Conservation (phyloP, 2,113 vertebrate genomes). For the Podocnemis expansa region DNA sequence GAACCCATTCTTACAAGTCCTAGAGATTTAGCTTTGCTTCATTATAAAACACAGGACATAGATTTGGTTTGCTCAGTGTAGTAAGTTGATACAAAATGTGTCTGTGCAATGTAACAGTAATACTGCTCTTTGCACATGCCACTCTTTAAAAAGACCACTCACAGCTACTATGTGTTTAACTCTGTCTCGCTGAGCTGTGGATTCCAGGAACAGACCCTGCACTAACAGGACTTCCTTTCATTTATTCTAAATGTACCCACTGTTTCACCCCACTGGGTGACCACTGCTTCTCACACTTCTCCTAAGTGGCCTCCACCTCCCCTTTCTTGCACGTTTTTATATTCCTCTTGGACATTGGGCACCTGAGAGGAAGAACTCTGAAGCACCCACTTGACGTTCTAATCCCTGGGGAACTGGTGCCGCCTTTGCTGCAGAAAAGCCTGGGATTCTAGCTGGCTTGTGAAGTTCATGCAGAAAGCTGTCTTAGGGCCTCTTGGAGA, state of each 20-base stretch:
- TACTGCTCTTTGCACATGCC: not conserved
- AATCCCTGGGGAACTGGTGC: not conserved
- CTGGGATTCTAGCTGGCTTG: slow-evolving; percentile 1
- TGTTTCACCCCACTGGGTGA: not conserved
- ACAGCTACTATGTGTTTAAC: rapidly evolving
- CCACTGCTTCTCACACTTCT: not conserved
- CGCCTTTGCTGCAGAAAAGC: not conserved
- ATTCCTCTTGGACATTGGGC: not conserved
- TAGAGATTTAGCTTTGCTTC: not conserved
- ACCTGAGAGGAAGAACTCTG: not conserved
- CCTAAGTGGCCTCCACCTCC: not conserved
- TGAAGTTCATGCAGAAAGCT: slow-evolving; percentile 12
- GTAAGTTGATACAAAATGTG: not conserved
- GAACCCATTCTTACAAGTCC: rapidly evolving
- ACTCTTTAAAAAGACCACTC: not conserved
- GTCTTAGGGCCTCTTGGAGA: slow-evolving; percentile 17
- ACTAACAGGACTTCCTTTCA: not conserved
- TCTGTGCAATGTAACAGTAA: rapidly evolving
- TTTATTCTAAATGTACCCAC: not conserved
- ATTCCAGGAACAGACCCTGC: rapidly evolving
- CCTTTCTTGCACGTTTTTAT: rapidly evolving
- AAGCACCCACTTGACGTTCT: not conserved
- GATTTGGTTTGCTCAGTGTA: not conserved
- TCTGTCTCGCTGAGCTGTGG: not conserved
- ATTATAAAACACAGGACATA: not conserved